Evolutionary conservation across 1,140 invertebrate species (phyloP), one percentile per base, ranked within the genome.

Genomic region (Papilio machaon): DNA sequence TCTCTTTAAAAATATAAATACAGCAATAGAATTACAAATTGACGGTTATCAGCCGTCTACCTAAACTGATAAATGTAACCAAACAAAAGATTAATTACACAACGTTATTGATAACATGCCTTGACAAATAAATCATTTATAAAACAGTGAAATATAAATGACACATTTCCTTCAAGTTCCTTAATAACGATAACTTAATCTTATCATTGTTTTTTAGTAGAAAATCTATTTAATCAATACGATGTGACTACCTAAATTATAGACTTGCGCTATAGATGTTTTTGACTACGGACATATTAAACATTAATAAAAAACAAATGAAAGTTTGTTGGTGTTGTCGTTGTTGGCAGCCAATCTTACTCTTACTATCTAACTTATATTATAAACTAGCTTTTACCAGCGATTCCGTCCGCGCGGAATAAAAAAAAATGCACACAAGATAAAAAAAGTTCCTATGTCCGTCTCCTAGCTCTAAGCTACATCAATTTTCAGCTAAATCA

Each of bases 91-190:
- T 70, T 70, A 70, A 70, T 70, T 70, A 70, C 64, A 15, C 4
- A 67, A 64, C 35, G 15, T 35, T 35, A 35, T 30, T 67, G 64
- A 67, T 10, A 30, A 70, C 64, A 70, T 35, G 15, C 30, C 11
- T 70, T 70, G 19, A 70, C 64, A 70, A 70, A 70, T 70, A 70
- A 60, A 58, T 58, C n/a, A 30, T 64, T 64, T 67, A 30, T 30
- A 35, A 70, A 70, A 67, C 30, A 13, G 64, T 35, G 64, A 67
- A 67, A 35, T 30, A 70, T 35, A 60, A 60, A 60, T 60, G 19
- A 60, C 9, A 70, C 64, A 38, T 35, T 35, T 70, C 11, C 23
- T 70, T 15, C 30, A 30, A 15, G 19, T 67, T 70, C 30, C 30
- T 11, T 70, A 70, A 70, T 70, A 38, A 15, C 13, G 64, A 70